Base-by-base conservation (phyloP, 2,113 vertebrate genomes). In the Tetraodon nigroviridis region DNA sequence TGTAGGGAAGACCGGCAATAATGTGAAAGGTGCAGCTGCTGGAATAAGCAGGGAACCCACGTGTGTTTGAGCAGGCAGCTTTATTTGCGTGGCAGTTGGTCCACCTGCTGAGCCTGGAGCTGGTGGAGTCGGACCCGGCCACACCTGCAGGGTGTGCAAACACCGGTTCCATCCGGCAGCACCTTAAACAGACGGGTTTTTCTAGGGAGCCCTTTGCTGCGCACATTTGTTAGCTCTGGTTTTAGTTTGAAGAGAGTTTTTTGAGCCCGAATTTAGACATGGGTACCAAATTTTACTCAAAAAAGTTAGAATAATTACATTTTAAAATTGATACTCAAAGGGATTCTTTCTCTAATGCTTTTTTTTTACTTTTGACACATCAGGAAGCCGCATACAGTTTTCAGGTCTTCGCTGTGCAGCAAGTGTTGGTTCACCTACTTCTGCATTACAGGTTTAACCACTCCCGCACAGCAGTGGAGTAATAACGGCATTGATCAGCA, bases 61-160 rank as follows among this genome's bases (percentile, higher is more conserved):
- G 1, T 10, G 10, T 63, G 69, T 76, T 71, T 76, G 29, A 64
- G 66, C 37, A 51, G 55, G 50, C 0, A 48, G 14, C 29, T 57
- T 52, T 53, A 54, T 81, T 78, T 86, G 78, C 61, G 69, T 81
- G 73, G 51, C 78, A 59, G 80, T 86, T 83, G 45, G n/a, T 67
- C 55, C 69, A 74, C 57, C 78, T 69, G 75, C 54, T 61, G 19
- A 14, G 45, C 14, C 16, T 22, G 4, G 50, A 56, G 29, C 48
- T 20, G 58, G 57, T 1, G 41, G 29, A 58, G 68, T 41, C 7
- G 14, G 45, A 6, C 3, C 37, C 8, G 14, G 47, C 22, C 41
- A 41, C 21, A 5, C 55, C 11, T 56, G 29, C 32, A 48, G n/a
- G 27, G 27, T 44, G 24, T 24, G 54, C n/a, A 48, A 48, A 48